These are phyloP conservation scores for Acromyrmex echinatior DNA, from an alignment of 1,140 invertebrate genomes.

Conservation along the genomic window DNA sequence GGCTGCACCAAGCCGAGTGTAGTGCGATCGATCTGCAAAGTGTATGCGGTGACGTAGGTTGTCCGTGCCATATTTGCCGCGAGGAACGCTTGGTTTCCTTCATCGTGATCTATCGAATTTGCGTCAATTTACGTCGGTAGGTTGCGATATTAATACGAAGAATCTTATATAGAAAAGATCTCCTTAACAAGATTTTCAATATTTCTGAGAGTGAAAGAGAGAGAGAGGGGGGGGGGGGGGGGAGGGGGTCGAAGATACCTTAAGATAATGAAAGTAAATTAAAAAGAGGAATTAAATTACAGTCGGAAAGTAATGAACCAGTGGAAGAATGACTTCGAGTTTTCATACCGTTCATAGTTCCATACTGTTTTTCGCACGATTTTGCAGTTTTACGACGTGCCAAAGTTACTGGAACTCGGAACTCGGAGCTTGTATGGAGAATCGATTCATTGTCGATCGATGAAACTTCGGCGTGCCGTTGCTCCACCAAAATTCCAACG, in stretches of 20 bases:
- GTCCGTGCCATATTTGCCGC: constrained; percentile 41
- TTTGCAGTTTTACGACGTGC: background rate
- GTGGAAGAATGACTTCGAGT: background rate
- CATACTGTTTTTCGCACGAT: background rate
- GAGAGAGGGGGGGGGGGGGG: no score
- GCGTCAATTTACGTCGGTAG: constrained; percentile 27
- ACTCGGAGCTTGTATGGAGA: background rate
- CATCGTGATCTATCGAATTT: constrained; percentile 23
- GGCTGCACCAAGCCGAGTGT: constrained; percentile 24
- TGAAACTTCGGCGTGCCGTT: constrained; percentile 14
- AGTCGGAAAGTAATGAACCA: background rate
- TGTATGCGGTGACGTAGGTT: constrained; percentile 53
- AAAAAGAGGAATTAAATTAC: constrained; percentile 1
- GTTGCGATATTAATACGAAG: constrained; percentile 37
- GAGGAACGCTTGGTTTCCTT: constrained; percentile 14
- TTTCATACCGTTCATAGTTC: no score
- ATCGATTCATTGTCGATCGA: constrained; percentile 12
- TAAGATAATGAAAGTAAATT: constrained; percentile 2
- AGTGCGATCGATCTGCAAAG: constrained; percentile 61
- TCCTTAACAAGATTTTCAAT: background rate
- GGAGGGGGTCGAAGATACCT: background rate
- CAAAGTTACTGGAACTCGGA: background rate
- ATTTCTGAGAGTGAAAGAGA: background rate
- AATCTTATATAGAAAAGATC: background rate
- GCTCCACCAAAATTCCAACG: constrained; percentile 32